These are phyloP conservation scores for Meiosimyza decipiens DNA, from an alignment of 2,888 invertebrate species.

Conservation along the genomic window DNA sequence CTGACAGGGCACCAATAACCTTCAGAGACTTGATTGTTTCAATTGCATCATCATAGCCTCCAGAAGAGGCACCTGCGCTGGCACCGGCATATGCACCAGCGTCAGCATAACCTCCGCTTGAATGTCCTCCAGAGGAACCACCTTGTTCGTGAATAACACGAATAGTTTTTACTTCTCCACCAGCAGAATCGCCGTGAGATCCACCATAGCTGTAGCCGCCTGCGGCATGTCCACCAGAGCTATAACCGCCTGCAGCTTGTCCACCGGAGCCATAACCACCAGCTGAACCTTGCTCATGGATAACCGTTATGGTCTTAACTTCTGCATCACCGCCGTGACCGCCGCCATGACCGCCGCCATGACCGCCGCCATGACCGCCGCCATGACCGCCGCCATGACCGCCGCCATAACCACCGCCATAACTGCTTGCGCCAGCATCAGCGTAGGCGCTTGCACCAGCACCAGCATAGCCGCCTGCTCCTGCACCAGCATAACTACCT, in stretches of 20 bases:
- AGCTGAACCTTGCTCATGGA: constrained; percentile 39
- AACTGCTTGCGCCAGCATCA: too few relatives aligned
- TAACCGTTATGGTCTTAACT: constrained; percentile 40
- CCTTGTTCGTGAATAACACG: constrained; percentile 31
- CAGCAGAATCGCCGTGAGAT: not conserved
- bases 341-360: not conserved
- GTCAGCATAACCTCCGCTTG: constrained; percentile 22
- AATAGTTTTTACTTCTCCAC: constrained; percentile 29
- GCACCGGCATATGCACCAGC: not conserved
- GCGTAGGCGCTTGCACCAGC: not conserved
- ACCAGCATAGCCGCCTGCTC: constrained; percentile 40
- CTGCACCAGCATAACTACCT: not conserved
- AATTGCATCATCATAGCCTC: constrained; percentile 38
- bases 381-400: constrained; percentile 39
- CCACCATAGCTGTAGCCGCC: constrained; percentile 11
- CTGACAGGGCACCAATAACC: constrained; percentile 41
- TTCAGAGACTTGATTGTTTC: constrained; percentile 43
- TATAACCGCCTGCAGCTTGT: constrained; percentile 11
- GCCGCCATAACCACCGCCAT: constrained; percentile 38
- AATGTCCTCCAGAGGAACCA: constrained; percentile 16
- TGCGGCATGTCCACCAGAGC: constrained; percentile 2
- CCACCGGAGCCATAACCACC: constrained; percentile 19
- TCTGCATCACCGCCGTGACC: constrained; percentile 23
- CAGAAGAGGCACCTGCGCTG: constrained; percentile 15
- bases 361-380: constrained; percentile 29